Percentiles rank a stretch among this genome's conserved stretches.
phyloP scores from a whole-genome alignment of 2,113 vertebrate genomes.

The Sebastes schlegelii region DNA sequence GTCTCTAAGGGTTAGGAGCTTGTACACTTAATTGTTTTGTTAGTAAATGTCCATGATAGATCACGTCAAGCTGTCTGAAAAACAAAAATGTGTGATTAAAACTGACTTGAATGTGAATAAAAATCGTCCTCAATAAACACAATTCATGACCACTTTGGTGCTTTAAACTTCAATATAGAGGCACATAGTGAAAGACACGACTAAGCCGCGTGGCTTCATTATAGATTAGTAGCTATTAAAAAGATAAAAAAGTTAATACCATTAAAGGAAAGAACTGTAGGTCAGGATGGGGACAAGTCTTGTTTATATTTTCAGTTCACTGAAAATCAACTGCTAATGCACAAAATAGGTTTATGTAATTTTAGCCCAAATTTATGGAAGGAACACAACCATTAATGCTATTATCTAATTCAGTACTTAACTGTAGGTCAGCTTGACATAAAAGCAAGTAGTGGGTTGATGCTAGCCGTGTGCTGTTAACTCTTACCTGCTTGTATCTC shows the following conservation, averaged over 20 bases:
- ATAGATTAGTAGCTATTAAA: background rate
- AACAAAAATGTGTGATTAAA: background rate
- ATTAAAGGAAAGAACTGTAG: background rate
- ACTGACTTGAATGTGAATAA: background rate
- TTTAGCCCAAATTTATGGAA: background rate
- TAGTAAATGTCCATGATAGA: background rate
- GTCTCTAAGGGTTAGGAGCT: background rate
- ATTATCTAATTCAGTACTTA: background rate
- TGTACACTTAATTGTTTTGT: background rate
- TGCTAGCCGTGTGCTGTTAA: conserved; percentile 40
- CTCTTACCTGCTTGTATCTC: conserved; percentile 95
- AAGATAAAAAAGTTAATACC: background rate
- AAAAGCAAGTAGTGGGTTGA: background rate
- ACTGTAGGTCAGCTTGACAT: background rate
- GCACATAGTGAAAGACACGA: background rate
- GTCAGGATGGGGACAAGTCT: background rate
- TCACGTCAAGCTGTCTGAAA: background rate
- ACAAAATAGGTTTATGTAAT: background rate
- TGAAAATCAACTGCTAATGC: background rate
- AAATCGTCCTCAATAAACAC: background rate
- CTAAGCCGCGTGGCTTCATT: background rate
- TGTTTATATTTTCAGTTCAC: background rate
- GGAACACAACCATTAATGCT: background rate
- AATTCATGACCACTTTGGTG: background rate
- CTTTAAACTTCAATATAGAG: background rate